A percentile compares a stretch with the other conserved stretches of the same genome.
Evolutionary conservation across 2,113 vertebrate species (phyloP).

Genomic region (Passerina amoena): DNA sequence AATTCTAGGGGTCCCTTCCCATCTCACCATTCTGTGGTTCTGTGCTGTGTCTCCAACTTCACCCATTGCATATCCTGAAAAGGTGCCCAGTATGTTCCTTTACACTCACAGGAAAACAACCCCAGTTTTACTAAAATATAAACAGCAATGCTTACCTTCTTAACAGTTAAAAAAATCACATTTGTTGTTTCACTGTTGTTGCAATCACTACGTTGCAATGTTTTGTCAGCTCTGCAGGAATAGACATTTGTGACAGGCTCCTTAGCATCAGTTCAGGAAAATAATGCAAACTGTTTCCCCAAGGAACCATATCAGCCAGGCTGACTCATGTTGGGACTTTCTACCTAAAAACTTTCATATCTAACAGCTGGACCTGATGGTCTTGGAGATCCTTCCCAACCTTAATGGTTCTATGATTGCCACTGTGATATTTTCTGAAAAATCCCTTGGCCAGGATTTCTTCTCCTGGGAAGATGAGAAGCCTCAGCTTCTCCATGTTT

Average conservation of each 20-base stretch:
- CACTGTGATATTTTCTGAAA: too few species aligned
- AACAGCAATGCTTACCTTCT: not conserved
- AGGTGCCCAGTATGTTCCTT: not conserved
- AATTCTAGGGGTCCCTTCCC: not conserved
- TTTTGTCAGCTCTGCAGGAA: not conserved
- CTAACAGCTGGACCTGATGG: not conserved
- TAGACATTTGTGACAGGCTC: not conserved
- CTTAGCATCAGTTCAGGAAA: not conserved
- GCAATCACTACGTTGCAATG: not conserved
- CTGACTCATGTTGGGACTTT: not conserved
- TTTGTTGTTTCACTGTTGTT: not conserved
- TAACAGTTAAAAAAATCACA: not conserved
- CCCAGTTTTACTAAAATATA: not conserved
- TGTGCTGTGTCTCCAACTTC: not conserved
- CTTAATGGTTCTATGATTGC: not conserved
- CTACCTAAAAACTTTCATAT: not conserved
- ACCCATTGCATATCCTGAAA: not conserved
- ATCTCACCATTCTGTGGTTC: not conserved
- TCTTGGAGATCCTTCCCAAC: not conserved
- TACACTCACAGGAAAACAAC: not conserved
- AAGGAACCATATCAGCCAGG: not conserved
- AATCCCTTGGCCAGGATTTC: too few species aligned
- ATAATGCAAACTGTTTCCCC: not conserved
- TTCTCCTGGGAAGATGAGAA: too few species aligned
- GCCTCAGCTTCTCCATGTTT: too few species aligned